A percentile compares a stretch with the other conserved stretches of the same genome.
These are phyloP conservation scores for Alcis repandata DNA, from an alignment of 2,888 invertebrate species.

Conservation along the genomic window DNA sequence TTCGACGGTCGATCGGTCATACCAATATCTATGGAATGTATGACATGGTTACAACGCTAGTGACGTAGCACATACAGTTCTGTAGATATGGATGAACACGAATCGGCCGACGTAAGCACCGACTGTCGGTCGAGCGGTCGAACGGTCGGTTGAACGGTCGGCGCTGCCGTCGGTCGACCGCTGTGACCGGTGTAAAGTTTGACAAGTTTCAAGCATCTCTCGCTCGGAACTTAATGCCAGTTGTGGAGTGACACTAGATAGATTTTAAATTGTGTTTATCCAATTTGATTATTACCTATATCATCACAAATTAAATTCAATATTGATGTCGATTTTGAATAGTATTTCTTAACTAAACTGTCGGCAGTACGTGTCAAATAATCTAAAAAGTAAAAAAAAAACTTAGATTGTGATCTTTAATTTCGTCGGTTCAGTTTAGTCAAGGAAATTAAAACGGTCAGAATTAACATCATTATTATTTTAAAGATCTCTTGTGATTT, in stretches of 20 bases:
- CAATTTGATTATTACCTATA: conserved; percentile 8
- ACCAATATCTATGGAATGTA: not conserved
- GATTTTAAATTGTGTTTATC: conserved; percentile 34
- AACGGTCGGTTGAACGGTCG: too few relatives aligned
- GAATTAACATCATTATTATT: conserved; percentile 5
- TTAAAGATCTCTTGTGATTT: not conserved
- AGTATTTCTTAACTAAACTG: not conserved
- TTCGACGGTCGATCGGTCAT: not conserved
- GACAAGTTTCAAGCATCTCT: conserved; percentile 55
- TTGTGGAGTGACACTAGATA: conserved; percentile 42
- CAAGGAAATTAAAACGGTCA: not conserved
- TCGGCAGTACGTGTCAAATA: too few relatives aligned
- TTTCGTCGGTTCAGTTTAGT: not conserved
- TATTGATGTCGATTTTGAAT: conserved; percentile 2
- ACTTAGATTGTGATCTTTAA: too few relatives aligned
- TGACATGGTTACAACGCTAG: not conserved
- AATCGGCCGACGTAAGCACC: not conserved
- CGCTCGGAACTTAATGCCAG: conserved; percentile 46
- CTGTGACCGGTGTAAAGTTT: conserved; percentile 47
- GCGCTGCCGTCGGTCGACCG: not conserved
- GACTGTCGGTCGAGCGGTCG: not conserved
- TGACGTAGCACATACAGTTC: not conserved
- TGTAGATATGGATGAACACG: not conserved
- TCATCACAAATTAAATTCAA: not conserved
- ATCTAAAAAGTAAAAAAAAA: too few relatives aligned